These are phyloP conservation scores for Eleginops maclovinus DNA, from an alignment of 2,113 vertebrate genomes.

Conservation along the genomic window DNA sequence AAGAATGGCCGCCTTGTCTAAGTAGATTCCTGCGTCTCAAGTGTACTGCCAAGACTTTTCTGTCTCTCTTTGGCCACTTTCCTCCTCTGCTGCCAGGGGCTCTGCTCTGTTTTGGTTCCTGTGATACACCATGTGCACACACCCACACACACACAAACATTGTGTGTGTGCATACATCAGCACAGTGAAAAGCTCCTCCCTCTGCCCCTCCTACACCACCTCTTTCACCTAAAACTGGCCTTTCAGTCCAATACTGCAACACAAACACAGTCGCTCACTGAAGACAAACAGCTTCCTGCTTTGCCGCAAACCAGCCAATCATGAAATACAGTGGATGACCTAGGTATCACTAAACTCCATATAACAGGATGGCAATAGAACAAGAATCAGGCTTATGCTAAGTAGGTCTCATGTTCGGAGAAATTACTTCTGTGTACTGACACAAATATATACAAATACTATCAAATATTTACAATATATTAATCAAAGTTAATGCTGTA, in stretches of 20 bases:
- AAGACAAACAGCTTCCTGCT: constrained; percentile 1
- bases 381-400: no score
- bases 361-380: neutral
- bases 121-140: constrained; percentile 61
- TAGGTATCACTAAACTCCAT: neutral
- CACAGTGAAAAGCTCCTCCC: constrained; percentile 67
- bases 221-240: constrained; percentile 50
- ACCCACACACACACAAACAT: constrained; percentile 39
- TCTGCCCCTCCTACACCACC: constrained; percentile 59
- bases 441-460: no score
- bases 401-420: no score
- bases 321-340: neutral
- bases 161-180: constrained; percentile 62
- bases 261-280: neutral
- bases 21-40: constrained; percentile 22
- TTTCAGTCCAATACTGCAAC: constrained; percentile 38
- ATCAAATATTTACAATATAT: no score
- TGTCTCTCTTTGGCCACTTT: constrained; percentile 45
- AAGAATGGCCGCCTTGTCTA: constrained; percentile 12
- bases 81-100: constrained; percentile 43
- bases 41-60: constrained; percentile 21
- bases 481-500: no score
- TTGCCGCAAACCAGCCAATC: constrained; percentile 8
- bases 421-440: no score
- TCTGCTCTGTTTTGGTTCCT: constrained; percentile 74